These are phyloP conservation scores for Spongilla lacustris DNA, from an alignment of 37 sponge, comb jelly and placozoan genomes.

Conservation along the genomic window DNA sequence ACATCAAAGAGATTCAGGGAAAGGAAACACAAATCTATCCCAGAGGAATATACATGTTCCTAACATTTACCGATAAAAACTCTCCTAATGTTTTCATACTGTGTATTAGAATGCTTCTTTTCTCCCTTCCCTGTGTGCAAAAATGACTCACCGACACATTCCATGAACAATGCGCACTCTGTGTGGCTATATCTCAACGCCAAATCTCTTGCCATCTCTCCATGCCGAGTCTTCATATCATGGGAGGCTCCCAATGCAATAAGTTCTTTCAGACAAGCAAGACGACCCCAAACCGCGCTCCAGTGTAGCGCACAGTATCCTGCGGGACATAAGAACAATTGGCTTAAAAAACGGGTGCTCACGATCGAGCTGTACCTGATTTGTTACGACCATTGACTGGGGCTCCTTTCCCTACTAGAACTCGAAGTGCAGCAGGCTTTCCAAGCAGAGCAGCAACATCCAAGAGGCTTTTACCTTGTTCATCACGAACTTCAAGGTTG, in stretches of 20 bases:
- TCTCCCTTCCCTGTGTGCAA: too few relatives aligned
- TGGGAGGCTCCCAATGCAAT: conserved; percentile 56
- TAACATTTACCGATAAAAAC: too few relatives aligned
- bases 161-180: conserved; percentile 58
- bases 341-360: background rate
- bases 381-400: conserved; percentile 41
- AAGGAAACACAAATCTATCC: too few relatives aligned
- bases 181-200: conserved; percentile 66
- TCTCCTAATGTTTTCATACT: too few relatives aligned
- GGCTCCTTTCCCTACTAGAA: conserved; percentile 47
- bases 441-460: conserved; percentile 70
- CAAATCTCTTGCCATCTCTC: conserved; percentile 67
- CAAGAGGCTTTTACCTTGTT: conserved; percentile 29
- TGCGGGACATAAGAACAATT: background rate
- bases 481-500: background rate
- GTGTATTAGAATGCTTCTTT: too few relatives aligned
- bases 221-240: conserved; percentile 21
- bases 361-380: conserved; percentile 41
- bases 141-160: conserved; percentile 62
- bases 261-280: conserved; percentile 65
- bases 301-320: conserved; percentile 80
- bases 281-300: conserved; percentile 76
- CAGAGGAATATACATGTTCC: too few relatives aligned
- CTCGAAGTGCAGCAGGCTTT: background rate
- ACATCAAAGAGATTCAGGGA: too few relatives aligned